Percentiles rank a stretch among this genome's conserved stretches.
Conservation (phyloP, 64 coral and sea anemone genomes). For the Montipora capricornis region DNA sequence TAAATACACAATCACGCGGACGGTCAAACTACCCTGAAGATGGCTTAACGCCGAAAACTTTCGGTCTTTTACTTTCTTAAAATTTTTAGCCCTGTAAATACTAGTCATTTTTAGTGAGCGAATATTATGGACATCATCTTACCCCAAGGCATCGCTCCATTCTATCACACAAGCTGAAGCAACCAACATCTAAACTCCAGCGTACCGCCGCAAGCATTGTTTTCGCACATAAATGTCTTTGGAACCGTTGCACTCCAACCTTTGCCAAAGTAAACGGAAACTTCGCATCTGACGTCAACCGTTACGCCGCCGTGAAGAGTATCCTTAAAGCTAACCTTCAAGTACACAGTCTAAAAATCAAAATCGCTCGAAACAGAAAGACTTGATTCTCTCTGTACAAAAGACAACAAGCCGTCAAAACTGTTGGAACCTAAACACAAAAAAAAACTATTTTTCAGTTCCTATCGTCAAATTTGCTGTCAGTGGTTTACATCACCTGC, state of each 20-base stretch:
- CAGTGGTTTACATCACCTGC: background rate
- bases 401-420: too few relatives aligned
- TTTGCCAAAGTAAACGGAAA: constrained; percentile 30
- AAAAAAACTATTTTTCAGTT: background rate
- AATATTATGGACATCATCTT: background rate
- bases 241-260: constrained; percentile 27
- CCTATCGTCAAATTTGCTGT: background rate
- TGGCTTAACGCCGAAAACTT: too few relatives aligned
- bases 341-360: background rate
- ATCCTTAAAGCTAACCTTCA: constrained; percentile 12
- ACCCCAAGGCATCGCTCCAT: constrained; percentile 2
- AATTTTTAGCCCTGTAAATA: too few relatives aligned
- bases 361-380: background rate
- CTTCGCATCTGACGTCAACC: background rate
- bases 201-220: background rate
- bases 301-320: background rate
- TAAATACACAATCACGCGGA: too few relatives aligned
- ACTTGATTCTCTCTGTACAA: background rate
- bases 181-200: background rate
- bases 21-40: too few relatives aligned
- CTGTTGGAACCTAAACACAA: background rate
- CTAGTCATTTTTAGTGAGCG: too few relatives aligned
- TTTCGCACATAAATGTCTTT: constrained; percentile 30
- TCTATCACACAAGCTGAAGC: background rate
- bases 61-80: too few relatives aligned